Evolutionary conservation across 2,113 vertebrate genomes (phyloP).

Genomic region (Xyliphius kryptos): DNA sequence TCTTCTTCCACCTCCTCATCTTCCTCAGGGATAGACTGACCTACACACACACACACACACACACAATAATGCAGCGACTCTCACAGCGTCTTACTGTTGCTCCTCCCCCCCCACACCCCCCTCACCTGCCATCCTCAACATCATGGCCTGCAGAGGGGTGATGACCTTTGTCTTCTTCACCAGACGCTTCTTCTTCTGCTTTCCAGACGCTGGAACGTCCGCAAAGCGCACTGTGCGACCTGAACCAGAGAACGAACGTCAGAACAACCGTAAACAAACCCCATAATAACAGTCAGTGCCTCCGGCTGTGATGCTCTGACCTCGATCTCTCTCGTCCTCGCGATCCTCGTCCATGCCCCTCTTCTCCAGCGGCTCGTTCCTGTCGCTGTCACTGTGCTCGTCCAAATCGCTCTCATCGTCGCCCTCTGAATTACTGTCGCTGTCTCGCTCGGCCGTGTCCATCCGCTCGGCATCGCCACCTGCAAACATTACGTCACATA

Average conservation of each 20-base stretch:
- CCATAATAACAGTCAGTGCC: neutral
- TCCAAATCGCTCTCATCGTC: slow-evolving; percentile 75
- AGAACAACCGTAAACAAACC: neutral
- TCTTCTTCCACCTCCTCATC: slow-evolving; percentile 81
- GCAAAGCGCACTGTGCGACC: slow-evolving; percentile 88
- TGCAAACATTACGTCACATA: neutral
- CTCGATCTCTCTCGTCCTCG: slow-evolving; percentile 51
- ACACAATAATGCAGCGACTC: neutral
- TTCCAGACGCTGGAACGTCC: slow-evolving; percentile 67
- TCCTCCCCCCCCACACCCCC: no score
- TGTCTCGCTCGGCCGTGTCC: slow-evolving; percentile 77
- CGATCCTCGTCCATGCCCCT: slow-evolving; percentile 50
- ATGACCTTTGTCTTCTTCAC: slow-evolving; percentile 91
- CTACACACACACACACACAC: slow-evolving; percentile 56
- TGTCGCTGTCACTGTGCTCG: slow-evolving; percentile 79
- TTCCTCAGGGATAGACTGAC: slow-evolving; percentile 92
- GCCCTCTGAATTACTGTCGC: slow-evolving; percentile 79
- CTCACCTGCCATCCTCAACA: slow-evolving; percentile 92
- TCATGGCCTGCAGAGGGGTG: slow-evolving; percentile 96
- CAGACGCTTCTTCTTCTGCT: slow-evolving; percentile 74
- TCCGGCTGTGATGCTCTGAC: slow-evolving; percentile 17
- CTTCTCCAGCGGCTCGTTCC: slow-evolving; percentile 59
- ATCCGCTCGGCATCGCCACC: slow-evolving; percentile 50
- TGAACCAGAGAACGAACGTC: slow-evolving; percentile 22
- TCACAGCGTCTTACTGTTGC: no score